Evolutionary conservation across 2,888 invertebrate genomes (phyloP).

Genomic region (Parochlus steinenii): DNA sequence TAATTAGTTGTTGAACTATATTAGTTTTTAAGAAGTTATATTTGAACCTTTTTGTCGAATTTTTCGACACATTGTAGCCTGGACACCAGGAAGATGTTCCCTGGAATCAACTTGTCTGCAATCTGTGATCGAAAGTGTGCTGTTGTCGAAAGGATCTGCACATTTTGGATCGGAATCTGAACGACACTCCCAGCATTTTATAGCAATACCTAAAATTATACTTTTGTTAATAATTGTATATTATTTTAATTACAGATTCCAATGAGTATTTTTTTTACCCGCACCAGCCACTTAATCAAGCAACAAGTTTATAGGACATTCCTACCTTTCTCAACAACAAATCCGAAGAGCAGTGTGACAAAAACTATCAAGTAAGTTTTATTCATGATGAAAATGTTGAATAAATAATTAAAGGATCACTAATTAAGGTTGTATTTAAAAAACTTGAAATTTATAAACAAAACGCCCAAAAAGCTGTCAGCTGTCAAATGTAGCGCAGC

Average conservation of each 20-base stretch:
- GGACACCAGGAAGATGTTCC: constrained; percentile 47
- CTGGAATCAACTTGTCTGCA: constrained; percentile 45
- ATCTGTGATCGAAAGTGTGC: constrained; percentile 70
- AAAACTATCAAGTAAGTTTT: constrained; percentile 3
- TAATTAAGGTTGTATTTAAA: too few relatives aligned
- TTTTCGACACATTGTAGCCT: constrained; percentile 78
- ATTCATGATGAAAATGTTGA: too few relatives aligned
- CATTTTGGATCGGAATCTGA: constrained; percentile 82
- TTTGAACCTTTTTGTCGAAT: constrained; percentile 68
- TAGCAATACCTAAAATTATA: constrained; percentile 36
- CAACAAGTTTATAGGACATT: neutral
- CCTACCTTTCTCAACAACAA: constrained; percentile 9
- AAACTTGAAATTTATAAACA: too few relatives aligned
- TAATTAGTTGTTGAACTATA: neutral
- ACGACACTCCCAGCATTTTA: constrained; percentile 85
- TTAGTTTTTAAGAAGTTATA: constrained; percentile 3
- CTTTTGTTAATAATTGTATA: neutral
- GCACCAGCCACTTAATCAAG: too few relatives aligned
- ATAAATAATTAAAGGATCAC: too few relatives aligned
- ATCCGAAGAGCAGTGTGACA: constrained; percentile 1
- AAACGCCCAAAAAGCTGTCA: too few relatives aligned
- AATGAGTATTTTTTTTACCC: too few relatives aligned
- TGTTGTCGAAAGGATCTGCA: constrained; percentile 82
- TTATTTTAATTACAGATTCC: neutral
- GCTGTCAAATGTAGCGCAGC: too few relatives aligned